phyloP scores from a whole-genome alignment of 2,797 vertebrate genomes.

The Peromyscus nudipes region DNA sequence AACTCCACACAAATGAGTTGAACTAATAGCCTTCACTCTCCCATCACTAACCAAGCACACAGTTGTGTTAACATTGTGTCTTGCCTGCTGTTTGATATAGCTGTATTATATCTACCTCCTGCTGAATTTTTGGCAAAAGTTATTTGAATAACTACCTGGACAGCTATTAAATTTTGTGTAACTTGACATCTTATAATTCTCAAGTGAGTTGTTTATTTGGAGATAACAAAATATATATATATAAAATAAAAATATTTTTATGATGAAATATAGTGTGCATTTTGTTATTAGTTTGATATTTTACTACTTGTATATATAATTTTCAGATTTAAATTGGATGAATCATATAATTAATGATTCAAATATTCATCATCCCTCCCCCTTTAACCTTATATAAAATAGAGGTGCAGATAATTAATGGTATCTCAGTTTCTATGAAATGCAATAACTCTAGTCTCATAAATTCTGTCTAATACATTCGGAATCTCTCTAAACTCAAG shows the following conservation, averaged over 20 bases:
- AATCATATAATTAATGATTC: not conserved
- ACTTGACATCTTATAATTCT: constrained; percentile 26
- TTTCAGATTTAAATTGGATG: not conserved
- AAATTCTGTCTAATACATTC: not conserved
- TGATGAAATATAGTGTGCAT: not conserved
- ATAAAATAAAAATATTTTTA: constrained; percentile 1
- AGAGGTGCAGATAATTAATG: not conserved
- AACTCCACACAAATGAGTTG: not conserved
- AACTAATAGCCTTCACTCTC: not conserved
- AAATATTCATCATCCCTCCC: not conserved
- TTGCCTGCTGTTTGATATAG: constrained; percentile 56
- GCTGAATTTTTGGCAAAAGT: constrained; percentile 40
- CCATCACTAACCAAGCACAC: constrained; percentile 18
- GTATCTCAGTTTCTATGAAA: not conserved
- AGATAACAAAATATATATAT: not conserved
- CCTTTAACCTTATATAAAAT: not conserved
- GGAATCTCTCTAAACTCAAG: not conserved
- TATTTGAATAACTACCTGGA: constrained; percentile 39
- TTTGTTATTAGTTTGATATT: not conserved
- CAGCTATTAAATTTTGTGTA: constrained; percentile 45
- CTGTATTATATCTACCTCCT: not conserved
- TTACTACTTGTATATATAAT: not conserved
- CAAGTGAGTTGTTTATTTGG: constrained; percentile 24
- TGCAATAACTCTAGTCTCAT: not conserved
- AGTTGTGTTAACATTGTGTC: constrained; percentile 40